A percentile compares a stretch with the other conserved stretches of the same genome.
These are phyloP conservation scores for Sander lucioperca DNA, from an alignment of 2,113 vertebrate species.

Conservation along the genomic window DNA sequence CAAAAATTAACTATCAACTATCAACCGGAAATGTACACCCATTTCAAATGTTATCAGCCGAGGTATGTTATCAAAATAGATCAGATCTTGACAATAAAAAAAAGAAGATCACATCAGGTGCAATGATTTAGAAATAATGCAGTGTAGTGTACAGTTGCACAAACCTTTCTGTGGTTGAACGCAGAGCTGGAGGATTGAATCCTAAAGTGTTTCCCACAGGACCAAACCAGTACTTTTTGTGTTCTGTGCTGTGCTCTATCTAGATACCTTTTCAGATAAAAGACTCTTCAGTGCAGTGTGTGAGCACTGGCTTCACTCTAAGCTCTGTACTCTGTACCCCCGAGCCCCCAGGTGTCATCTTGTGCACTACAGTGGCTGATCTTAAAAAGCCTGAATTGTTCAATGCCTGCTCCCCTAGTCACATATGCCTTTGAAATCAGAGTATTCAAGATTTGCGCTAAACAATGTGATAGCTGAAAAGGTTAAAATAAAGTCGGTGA, in stretches of 20 bases:
- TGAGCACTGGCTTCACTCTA: not conserved
- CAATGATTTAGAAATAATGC: not conserved
- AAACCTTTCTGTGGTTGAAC: not conserved
- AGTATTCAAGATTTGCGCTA: not conserved
- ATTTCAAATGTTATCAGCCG: no score
- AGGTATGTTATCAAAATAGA: no score
- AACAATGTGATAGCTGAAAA: not conserved
- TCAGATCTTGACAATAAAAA: not conserved
- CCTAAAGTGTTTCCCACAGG: not conserved
- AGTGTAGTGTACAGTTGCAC: not conserved
- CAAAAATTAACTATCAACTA: no score
- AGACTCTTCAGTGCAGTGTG: not conserved
- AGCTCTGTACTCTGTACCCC: not conserved
- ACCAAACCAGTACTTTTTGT: not conserved
- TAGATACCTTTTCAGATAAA: slow-evolving; percentile 12
- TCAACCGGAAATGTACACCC: no score
- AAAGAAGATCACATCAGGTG: not conserved
- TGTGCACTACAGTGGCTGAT: not conserved
- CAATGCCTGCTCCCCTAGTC: not conserved
- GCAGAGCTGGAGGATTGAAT: not conserved
- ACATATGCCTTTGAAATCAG: not conserved
- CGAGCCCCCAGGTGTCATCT: not conserved
- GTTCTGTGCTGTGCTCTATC: not conserved
- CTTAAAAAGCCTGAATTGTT: not conserved
- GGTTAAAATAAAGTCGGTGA: not conserved